Evolutionary conservation across 2,888 invertebrate genomes (phyloP).

Genomic region (Agrenia bidenticulata): DNA sequence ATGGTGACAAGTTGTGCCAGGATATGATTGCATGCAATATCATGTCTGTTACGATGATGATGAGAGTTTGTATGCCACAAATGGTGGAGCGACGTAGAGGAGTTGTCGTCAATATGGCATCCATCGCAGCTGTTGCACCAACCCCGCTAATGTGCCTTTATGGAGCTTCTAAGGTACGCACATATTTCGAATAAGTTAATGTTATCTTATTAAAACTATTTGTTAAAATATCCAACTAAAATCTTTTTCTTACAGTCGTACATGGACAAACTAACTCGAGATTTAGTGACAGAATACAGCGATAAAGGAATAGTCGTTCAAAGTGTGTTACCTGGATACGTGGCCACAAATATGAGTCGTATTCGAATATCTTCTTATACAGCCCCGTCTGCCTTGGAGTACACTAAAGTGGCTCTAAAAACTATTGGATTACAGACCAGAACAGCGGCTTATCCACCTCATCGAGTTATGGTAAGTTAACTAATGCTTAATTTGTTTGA

Average conservation of each 20-base stretch:
- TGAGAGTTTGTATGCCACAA: conserved; percentile 69
- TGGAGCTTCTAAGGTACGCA: conserved; percentile 78
- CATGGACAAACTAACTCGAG: conserved; percentile 76
- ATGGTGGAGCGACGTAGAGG: conserved; percentile 81
- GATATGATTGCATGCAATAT: conserved; percentile 77
- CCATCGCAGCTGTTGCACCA: conserved; percentile 75
- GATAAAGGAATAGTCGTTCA: conserved; percentile 74
- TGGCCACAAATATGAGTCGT: conserved; percentile 88
- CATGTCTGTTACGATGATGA: conserved; percentile 78
- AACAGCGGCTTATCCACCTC: conserved; percentile 76
- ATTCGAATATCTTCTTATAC: conserved; percentile 70
- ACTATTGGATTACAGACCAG: conserved; percentile 69
- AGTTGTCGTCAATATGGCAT: conserved; percentile 86
- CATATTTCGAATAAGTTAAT: neutral
- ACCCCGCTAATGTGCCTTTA: conserved; percentile 82
- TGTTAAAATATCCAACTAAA: conserved; percentile 8
- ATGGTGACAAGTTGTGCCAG: conserved; percentile 63
- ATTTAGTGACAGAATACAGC: conserved; percentile 73
- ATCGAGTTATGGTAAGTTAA: conserved; percentile 62
- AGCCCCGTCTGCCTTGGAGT: conserved; percentile 72
- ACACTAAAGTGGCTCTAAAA: conserved; percentile 69
- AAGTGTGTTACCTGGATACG: conserved; percentile 81
- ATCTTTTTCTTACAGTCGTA: conserved; percentile 67
- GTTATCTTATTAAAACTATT: neutral
- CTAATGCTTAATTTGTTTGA: too few relatives aligned